Conservation (phyloP, 1,140 invertebrate genomes). For the Danaus melanippus region DNA sequence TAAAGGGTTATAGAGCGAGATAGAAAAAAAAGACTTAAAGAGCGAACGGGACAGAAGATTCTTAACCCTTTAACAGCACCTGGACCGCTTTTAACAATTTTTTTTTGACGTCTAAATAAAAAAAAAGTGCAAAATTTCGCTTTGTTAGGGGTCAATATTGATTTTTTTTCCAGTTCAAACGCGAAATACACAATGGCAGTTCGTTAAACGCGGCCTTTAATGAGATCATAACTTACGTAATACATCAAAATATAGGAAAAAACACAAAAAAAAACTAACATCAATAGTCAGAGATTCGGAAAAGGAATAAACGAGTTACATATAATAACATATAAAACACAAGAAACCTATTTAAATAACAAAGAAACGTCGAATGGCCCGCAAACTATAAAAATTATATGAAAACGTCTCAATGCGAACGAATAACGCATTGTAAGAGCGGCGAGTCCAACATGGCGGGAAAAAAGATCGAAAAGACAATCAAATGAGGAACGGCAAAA, state of each 20-base stretch:
- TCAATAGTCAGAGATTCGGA: slow-evolving; percentile 9
- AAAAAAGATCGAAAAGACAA: slow-evolving; percentile 59
- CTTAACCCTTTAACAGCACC: slow-evolving; percentile 62
- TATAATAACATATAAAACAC: slow-evolving; percentile 3
- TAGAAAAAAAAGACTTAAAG: slow-evolving; percentile 9
- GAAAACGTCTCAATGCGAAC: slow-evolving; percentile 59
- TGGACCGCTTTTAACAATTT: slow-evolving; percentile 51
- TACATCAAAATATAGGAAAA: slow-evolving; percentile 10
- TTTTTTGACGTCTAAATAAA: slow-evolving; percentile 50
- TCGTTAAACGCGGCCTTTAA: slow-evolving; percentile 56
- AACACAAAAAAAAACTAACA: slow-evolving; percentile 2
- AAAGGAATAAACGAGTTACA: slow-evolving; percentile 1
- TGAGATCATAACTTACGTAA: slow-evolving; percentile 45
- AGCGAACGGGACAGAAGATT: slow-evolving; percentile 29
- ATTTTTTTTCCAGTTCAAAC: slow-evolving; percentile 51
- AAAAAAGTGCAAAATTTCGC: slow-evolving; percentile 59
- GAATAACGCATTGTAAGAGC: slow-evolving; percentile 55
- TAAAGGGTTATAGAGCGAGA: slow-evolving; percentile 59
- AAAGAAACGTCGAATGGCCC: slow-evolving; percentile 8
- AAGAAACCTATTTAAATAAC: background rate
- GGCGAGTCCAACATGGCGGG: slow-evolving; percentile 33
- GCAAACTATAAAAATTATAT: slow-evolving; percentile 52
- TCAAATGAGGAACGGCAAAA: slow-evolving; percentile 69
- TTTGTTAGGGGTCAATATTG: slow-evolving; percentile 63
- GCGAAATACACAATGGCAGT: slow-evolving; percentile 42